A percentile compares a stretch with the other conserved stretches of the same genome.
phyloP scores from a whole-genome alignment of 2,888 invertebrate genomes.

The Drosophila fungiperda region DNA sequence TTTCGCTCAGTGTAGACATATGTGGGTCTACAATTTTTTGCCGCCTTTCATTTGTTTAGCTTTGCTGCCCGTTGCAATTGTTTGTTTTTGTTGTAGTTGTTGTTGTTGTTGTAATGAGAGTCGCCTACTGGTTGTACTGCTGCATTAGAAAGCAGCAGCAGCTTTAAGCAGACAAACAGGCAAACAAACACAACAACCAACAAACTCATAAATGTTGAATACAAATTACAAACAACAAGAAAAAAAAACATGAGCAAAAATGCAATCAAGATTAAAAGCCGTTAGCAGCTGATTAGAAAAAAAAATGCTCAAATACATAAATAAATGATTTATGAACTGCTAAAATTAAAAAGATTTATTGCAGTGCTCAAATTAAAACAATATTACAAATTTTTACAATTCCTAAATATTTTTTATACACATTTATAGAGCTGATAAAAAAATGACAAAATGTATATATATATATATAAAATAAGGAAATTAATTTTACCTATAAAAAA shows the following conservation, averaged over 20 bases:
- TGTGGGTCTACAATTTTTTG: slow-evolving; percentile 34
- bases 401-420: neutral
- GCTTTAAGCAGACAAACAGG: slow-evolving; percentile 27
- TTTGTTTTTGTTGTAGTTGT: slow-evolving; percentile 11
- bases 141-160: slow-evolving; percentile 53
- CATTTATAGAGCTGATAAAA: neutral
- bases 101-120: slow-evolving; percentile 24
- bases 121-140: slow-evolving; percentile 46
- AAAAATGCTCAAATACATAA: slow-evolving; percentile 1
- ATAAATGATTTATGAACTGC: neutral
- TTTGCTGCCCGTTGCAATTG: slow-evolving; percentile 13
- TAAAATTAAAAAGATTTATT: neutral
- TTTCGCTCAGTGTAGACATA: slow-evolving; percentile 12
- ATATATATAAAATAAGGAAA: too few relatives aligned
- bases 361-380: neutral
- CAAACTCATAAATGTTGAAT: slow-evolving; percentile 32
- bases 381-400: neutral
- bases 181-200: slow-evolving; percentile 9
- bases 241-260: slow-evolving; percentile 1
- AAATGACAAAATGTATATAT: too few relatives aligned
- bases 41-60: slow-evolving; percentile 44
- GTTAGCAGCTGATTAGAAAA: slow-evolving; percentile 9
- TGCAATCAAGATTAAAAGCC: slow-evolving; percentile 16
- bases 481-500: too few relatives aligned
- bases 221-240: slow-evolving; percentile 6